Evolutionary conservation across 2,113 vertebrate species (phyloP).

Genomic region (Dolichotis patagonum): DNA sequence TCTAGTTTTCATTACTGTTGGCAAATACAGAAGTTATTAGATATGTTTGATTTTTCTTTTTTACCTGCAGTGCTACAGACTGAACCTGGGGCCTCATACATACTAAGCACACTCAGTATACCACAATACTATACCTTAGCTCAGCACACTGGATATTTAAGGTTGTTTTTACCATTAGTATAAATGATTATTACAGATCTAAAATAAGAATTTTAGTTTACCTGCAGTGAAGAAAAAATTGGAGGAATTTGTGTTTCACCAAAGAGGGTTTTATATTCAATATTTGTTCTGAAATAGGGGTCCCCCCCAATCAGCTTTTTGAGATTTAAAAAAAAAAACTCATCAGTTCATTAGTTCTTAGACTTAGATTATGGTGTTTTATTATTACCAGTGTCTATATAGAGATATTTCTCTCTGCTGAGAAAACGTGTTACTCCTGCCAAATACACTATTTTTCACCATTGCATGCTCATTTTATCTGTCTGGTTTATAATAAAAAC

Average conservation of each 20-base stretch:
- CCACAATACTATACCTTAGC: background rate
- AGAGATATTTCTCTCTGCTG: constrained; percentile 28
- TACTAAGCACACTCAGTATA: background rate
- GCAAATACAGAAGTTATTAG: constrained; percentile 4
- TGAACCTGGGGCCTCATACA: background rate
- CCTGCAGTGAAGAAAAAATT: background rate
- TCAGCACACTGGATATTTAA: constrained; percentile 14
- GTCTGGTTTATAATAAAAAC: constrained; percentile 50
- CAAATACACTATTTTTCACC: background rate
- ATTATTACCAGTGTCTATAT: background rate
- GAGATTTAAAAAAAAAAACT: background rate
- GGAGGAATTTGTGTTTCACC: background rate
- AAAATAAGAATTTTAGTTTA: constrained; percentile 44
- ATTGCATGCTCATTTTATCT: constrained; percentile 42
- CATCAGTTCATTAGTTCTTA: background rate
- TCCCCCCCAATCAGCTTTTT: background rate
- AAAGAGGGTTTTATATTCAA: constrained; percentile 21
- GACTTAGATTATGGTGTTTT: background rate
- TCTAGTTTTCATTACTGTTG: constrained; percentile 51
- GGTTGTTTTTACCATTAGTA: constrained; percentile 19
- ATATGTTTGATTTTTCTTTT: background rate
- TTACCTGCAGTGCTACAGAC: background rate
- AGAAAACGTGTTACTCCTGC: background rate
- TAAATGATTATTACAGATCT: background rate
- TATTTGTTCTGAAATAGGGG: background rate